A percentile compares a stretch with the other conserved stretches of the same genome.
Conservation (phyloP, 2,113 vertebrate species). For the Neolamprologus sp. region DNA sequence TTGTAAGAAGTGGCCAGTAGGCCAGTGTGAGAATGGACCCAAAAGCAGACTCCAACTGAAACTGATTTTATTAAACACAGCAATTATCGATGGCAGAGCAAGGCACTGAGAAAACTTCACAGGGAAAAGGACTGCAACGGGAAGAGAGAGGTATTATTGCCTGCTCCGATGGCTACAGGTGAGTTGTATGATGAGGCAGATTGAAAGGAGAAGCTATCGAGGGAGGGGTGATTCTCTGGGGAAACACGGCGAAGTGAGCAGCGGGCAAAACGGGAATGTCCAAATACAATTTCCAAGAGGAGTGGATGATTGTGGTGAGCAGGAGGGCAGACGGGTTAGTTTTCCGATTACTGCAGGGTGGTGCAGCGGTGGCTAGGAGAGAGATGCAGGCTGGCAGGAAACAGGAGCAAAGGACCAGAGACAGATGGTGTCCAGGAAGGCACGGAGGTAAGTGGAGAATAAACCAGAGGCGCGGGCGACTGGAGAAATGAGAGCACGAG, state of each 20-base stretch:
- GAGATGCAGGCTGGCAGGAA: neutral
- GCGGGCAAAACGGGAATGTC: neutral
- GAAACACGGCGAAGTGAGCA: neutral
- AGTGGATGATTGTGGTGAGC: neutral
- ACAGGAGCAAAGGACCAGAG: neutral
- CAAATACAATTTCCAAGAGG: neutral
- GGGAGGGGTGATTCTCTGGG: neutral
- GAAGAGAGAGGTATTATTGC: neutral
- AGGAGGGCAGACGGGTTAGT: neutral
- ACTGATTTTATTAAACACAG: neutral
- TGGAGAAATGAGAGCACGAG: neutral
- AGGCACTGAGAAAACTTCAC: neutral
- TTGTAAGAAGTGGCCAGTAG: neutral
- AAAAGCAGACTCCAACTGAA: neutral
- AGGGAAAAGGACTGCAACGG: neutral
- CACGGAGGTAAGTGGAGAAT: neutral
- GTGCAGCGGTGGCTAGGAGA: neutral
- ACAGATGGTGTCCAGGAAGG: neutral
- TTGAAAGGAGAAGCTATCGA: neutral
- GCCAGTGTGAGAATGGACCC: neutral
- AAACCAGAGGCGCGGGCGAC: neutral
- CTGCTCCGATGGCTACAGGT: neutral
- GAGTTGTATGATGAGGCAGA: neutral
- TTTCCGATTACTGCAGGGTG: neutral
- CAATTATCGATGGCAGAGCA: neutral